phyloP scores from a whole-genome alignment of 2,888 invertebrate genomes.

The Stegana nigrithorax region DNA sequence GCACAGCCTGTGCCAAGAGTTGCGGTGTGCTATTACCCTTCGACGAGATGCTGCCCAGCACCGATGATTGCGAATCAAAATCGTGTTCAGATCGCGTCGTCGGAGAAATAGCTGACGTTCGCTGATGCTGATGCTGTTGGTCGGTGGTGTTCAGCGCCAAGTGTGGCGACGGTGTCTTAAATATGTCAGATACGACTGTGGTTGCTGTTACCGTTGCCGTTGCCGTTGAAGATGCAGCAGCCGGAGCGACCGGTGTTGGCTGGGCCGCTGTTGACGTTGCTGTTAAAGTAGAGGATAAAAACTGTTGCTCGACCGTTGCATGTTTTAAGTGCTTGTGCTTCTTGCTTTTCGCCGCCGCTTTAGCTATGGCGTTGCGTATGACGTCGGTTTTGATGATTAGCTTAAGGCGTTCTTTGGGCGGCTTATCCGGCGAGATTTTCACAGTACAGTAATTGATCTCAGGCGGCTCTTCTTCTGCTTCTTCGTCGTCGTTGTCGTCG shows the following conservation, averaged over 20 bases:
- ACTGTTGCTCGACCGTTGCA: conserved; percentile 40
- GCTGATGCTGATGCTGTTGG: conserved; percentile 33
- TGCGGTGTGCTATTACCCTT: conserved; percentile 67
- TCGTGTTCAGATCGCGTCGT: conserved; percentile 70
- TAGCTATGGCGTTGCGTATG: conserved; percentile 65
- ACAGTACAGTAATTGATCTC: conserved; percentile 67
- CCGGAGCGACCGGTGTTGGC: conserved; percentile 24
- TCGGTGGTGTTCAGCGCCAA: conserved; percentile 49
- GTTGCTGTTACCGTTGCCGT: neutral
- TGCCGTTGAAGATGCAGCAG: conserved; percentile 26
- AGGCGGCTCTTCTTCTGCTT: conserved; percentile 60
- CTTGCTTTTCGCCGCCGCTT: conserved; percentile 66
- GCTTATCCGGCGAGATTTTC: conserved; percentile 68
- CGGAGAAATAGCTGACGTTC: conserved; percentile 59
- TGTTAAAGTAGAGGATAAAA: neutral
- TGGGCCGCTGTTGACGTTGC: conserved; percentile 8
- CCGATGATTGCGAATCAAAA: conserved; percentile 68
- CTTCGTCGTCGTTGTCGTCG: conserved; percentile 48
- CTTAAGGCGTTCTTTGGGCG: conserved; percentile 71
- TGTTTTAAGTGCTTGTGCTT: conserved; percentile 65
- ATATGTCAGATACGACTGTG: conserved; percentile 45
- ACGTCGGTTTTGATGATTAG: conserved; percentile 68
- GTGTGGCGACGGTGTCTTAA: conserved; percentile 70
- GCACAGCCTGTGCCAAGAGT: conserved; percentile 56
- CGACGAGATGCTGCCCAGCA: conserved; percentile 68